Conservation (phyloP, 2,888 invertebrate genomes). For the Epinotia ramella region DNA sequence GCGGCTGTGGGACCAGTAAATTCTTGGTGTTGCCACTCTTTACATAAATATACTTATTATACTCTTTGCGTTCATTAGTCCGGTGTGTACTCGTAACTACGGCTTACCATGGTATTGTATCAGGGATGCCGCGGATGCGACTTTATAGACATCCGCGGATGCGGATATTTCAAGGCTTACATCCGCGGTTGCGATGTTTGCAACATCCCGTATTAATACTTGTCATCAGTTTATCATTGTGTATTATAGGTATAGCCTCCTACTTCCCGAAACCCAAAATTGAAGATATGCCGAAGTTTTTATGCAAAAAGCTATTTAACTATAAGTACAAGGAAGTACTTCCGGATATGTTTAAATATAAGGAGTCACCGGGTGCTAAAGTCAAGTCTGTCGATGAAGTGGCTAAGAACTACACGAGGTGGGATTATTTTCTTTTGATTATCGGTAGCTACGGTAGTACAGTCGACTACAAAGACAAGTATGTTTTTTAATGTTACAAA, state of each 20-base stretch:
- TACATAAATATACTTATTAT: too few relatives aligned
- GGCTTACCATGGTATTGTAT: neutral
- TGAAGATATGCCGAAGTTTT: neutral
- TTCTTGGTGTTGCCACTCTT: too few relatives aligned
- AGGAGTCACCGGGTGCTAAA: neutral
- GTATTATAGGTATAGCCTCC: slow-evolving; percentile 27
- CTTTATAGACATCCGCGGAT: too few relatives aligned
- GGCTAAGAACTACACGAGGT: neutral
- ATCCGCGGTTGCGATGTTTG: too few relatives aligned
- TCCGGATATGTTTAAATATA: slow-evolving; percentile 13
- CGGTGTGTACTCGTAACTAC: neutral
- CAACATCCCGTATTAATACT: neutral
- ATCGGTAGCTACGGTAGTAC: neutral
- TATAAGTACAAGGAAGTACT: neutral
- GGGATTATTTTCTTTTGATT: neutral
- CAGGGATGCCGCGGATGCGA: too few relatives aligned
- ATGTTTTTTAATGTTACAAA: too few relatives aligned
- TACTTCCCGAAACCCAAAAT: slow-evolving; percentile 22
- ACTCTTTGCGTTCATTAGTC: too few relatives aligned
- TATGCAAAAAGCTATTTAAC: neutral
- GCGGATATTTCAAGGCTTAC: too few relatives aligned
- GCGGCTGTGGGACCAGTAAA: too few relatives aligned
- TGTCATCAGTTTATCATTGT: neutral
- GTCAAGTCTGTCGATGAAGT: slow-evolving; percentile 19
- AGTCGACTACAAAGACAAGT: too few relatives aligned